phyloP scores from a whole-genome alignment of 64 coral and sea anemone species.

The Trachythela sp. region DNA sequence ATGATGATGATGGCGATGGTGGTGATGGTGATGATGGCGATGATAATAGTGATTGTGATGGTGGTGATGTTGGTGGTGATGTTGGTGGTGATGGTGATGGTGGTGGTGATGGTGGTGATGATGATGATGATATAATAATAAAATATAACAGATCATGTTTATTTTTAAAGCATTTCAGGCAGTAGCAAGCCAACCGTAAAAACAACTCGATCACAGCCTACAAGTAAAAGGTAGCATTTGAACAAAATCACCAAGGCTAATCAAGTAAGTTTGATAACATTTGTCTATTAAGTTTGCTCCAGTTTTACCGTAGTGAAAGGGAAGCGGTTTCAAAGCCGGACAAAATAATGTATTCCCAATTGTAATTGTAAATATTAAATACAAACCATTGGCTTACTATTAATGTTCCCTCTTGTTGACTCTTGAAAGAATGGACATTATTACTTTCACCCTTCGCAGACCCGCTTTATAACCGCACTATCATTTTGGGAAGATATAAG shows the following conservation, averaged over 20 bases:
- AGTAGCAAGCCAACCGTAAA: not conserved
- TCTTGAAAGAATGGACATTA: too few species aligned
- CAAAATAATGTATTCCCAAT: too few species aligned
- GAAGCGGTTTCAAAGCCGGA: not conserved
- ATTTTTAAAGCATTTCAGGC: not conserved
- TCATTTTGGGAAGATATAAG: too few species aligned
- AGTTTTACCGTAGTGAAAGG: not conserved
- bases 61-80: not conserved
- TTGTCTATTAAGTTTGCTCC: not conserved
- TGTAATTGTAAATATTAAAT: too few species aligned
- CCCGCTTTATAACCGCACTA: too few species aligned
- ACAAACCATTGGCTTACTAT: too few species aligned
- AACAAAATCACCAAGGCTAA: not conserved
- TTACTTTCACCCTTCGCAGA: too few species aligned
- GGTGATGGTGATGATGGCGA: not conserved
- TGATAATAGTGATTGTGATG: not conserved
- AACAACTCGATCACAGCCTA: not conserved
- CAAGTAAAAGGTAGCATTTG: constrained; percentile 1
- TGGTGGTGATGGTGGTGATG: not conserved
- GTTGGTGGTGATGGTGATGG: not conserved
- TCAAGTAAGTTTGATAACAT: not conserved
- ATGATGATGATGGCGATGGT: not conserved
- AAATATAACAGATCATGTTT: not conserved
- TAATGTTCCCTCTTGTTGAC: too few species aligned
- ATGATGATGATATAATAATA: too few species aligned